These are phyloP conservation scores for Stenodera caucasica DNA, from an alignment of 2,888 invertebrate genomes.

Conservation along the genomic window DNA sequence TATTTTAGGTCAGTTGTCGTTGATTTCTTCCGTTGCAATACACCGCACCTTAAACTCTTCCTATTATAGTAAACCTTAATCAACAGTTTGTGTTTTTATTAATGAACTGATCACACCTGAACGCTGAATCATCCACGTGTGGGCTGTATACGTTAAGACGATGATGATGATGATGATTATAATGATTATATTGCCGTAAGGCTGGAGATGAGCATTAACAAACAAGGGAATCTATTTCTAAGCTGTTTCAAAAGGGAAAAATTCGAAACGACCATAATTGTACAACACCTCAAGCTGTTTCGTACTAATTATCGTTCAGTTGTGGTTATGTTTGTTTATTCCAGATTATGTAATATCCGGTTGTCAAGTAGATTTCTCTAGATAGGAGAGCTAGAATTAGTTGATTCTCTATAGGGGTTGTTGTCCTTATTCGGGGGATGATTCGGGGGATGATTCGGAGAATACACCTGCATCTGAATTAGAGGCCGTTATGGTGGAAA, in stretches of 20 bases:
- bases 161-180: conserved; percentile 10
- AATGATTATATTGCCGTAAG: conserved; percentile 13
- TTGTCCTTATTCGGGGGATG: too few relatives aligned
- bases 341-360: too few relatives aligned
- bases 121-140: conserved; percentile 48
- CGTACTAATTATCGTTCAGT: too few relatives aligned
- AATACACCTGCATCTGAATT: too few relatives aligned
- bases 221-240: background rate
- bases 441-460: too few relatives aligned
- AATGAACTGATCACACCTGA: conserved; percentile 55
- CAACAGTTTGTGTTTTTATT: conserved; percentile 54
- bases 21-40: conserved; percentile 43
- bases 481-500: too few relatives aligned
- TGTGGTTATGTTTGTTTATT: too few relatives aligned
- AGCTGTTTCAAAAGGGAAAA: background rate
- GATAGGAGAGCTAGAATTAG: too few relatives aligned
- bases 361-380: too few relatives aligned
- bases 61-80: conserved; percentile 56
- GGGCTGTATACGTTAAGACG: conserved; percentile 29
- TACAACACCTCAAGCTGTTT: too few relatives aligned
- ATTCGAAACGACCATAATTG: too few relatives aligned
- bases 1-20: conserved; percentile 45
- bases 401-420: too few relatives aligned
- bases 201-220: conserved; percentile 19
- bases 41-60: conserved; percentile 51